phyloP scores from a whole-genome alignment of 2,888 invertebrate genomes.

The Heteropelma amictum region DNA sequence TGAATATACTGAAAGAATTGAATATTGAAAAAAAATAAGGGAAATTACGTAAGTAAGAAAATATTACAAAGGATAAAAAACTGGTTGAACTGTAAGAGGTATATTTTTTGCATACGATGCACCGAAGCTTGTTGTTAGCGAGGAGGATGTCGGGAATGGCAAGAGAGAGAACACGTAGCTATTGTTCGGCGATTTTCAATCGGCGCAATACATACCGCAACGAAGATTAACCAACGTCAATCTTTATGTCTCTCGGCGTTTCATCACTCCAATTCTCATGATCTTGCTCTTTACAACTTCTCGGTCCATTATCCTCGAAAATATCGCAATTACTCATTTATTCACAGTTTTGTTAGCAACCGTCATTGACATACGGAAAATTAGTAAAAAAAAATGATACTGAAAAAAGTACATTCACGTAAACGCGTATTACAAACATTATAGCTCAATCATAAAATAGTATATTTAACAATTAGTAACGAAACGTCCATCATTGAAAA shows the following conservation, averaged over 20 bases:
- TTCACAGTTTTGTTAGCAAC: neutral
- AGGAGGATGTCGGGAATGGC: constrained; percentile 20
- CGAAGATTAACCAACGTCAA: constrained; percentile 51
- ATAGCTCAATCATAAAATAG: too few species aligned
- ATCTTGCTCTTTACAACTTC: neutral
- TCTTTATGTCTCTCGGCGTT: constrained; percentile 35
- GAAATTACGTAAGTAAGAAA: neutral
- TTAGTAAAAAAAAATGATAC: too few species aligned
- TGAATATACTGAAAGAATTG: neutral
- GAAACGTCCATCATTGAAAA: too few species aligned
- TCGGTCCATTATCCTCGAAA: neutral
- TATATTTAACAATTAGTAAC: too few species aligned
- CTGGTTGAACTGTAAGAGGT: constrained; percentile 1
- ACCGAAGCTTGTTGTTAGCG: constrained; percentile 6
- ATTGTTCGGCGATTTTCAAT: constrained; percentile 58
- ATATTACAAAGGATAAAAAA: constrained; percentile 38
- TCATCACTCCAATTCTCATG: constrained; percentile 9
- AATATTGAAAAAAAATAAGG: neutral
- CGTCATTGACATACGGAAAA: too few species aligned
- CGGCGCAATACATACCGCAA: constrained; percentile 59
- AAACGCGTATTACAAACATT: too few species aligned
- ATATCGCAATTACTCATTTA: neutral
- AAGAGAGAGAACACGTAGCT: constrained; percentile 29
- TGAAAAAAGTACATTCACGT: too few species aligned
- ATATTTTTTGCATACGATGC: neutral